Percentiles rank a stretch among this genome's conserved stretches.
These are phyloP conservation scores for Timandra comae DNA, from an alignment of 2,888 invertebrate species.

Conservation along the genomic window DNA sequence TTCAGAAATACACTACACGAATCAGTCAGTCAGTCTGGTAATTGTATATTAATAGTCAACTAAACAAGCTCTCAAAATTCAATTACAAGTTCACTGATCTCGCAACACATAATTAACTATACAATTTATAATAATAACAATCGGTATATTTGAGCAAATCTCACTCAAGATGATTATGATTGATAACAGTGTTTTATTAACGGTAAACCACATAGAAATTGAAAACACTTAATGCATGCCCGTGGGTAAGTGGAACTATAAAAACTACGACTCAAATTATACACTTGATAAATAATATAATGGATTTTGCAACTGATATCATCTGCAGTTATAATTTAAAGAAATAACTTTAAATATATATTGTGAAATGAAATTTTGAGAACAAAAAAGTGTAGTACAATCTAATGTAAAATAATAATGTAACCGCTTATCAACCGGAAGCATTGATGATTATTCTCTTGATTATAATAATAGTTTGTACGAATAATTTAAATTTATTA, in stretches of 20 bases:
- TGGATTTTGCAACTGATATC: constrained; percentile 25
- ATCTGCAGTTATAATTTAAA: constrained; percentile 21
- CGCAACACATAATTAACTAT: too few relatives aligned
- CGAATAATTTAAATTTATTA: constrained; percentile 3
- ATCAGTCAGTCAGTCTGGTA: too few relatives aligned
- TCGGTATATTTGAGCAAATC: constrained; percentile 47
- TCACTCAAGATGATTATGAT: constrained; percentile 51
- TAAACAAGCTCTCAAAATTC: too few relatives aligned
- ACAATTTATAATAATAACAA: constrained; percentile 48
- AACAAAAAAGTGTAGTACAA: constrained; percentile 25
- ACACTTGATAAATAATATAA: constrained; percentile 31
- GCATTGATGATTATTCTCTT: constrained; percentile 25
- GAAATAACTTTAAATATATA: constrained; percentile 22
- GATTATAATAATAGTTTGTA: constrained; percentile 10
- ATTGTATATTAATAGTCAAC: too few relatives aligned
- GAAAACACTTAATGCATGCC: constrained; percentile 34
- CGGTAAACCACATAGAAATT: constrained; percentile 47
- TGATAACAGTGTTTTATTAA: constrained; percentile 57
- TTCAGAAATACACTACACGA: too few relatives aligned
- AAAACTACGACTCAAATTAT: constrained; percentile 34
- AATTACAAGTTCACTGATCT: too few relatives aligned
- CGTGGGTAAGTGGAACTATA: constrained; percentile 29
- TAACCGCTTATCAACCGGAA: constrained; percentile 22
- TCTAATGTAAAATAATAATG: constrained; percentile 25
- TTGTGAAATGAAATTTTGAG: constrained; percentile 24